A percentile compares a stretch with the other conserved stretches of the same genome.
These are phyloP conservation scores for Hoplodrina ambigua DNA, from an alignment of 2,888 invertebrate genomes.

Conservation along the genomic window DNA sequence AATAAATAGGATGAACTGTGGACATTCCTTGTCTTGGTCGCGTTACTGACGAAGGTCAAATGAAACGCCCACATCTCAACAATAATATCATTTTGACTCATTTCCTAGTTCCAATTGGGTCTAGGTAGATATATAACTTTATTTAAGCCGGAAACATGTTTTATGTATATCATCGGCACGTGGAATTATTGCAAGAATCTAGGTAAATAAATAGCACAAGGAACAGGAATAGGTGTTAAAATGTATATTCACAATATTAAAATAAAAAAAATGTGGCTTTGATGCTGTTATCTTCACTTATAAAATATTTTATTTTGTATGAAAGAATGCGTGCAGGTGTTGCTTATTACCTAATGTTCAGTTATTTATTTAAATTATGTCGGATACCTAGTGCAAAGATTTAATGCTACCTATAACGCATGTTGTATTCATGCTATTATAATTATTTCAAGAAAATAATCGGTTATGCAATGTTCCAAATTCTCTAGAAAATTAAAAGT, in stretches of 20 bases:
- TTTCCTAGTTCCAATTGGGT: constrained; percentile 76
- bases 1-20: constrained; percentile 73
- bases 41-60: constrained; percentile 75
- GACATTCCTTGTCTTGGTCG: constrained; percentile 79
- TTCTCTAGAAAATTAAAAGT: neutral
- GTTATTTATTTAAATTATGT: constrained; percentile 13
- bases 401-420: neutral
- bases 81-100: constrained; percentile 79
- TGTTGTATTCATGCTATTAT: neutral
- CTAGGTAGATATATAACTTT: constrained; percentile 59
- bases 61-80: constrained; percentile 75
- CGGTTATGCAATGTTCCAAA: neutral
- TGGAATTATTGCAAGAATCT: constrained; percentile 11
- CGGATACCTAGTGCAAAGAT: neutral
- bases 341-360: constrained; percentile 3
- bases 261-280: constrained; percentile 1
- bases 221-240: neutral
- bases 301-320: constrained; percentile 3
- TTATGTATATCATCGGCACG: constrained; percentile 31
- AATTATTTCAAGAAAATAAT: neutral
- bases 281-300: neutral
- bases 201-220: constrained; percentile 4
- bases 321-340: constrained; percentile 18
- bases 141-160: constrained; percentile 37
- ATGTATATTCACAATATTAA: constrained; percentile 1